phyloP scores from a whole-genome alignment of 2,113 vertebrate species.

The Gambusia holbrooki region DNA sequence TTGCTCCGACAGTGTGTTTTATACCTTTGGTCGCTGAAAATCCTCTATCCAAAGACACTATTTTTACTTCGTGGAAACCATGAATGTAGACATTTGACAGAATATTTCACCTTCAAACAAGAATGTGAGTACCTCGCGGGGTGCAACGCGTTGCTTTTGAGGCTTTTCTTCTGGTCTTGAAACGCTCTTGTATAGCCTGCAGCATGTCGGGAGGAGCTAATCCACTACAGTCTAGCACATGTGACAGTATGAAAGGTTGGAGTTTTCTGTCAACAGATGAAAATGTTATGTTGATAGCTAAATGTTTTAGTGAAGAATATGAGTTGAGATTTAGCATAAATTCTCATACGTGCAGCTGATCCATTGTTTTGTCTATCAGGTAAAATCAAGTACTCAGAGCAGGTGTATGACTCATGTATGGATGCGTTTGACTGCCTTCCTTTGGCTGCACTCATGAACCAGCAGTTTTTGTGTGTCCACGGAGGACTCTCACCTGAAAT shows the following conservation, averaged over 20 bases:
- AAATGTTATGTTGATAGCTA: background rate
- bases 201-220: constrained; percentile 9
- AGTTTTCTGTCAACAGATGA: constrained; percentile 5
- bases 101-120: constrained; percentile 90
- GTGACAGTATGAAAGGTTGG: constrained; percentile 4
- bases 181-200: constrained; percentile 13
- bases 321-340: background rate
- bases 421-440: constrained; percentile 86
- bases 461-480: constrained; percentile 85
- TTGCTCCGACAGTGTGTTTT: constrained; percentile 82
- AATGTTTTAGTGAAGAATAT: background rate
- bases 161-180: constrained; percentile 5
- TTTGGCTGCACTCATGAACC: constrained; percentile 85
- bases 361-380: constrained; percentile 64
- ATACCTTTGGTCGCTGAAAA: constrained; percentile 88
- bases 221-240: background rate
- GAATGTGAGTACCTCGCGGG: constrained; percentile 81
- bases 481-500: constrained; percentile 86
- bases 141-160: background rate
- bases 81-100: constrained; percentile 90
- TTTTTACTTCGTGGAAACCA: constrained; percentile 89
- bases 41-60: constrained; percentile 87
- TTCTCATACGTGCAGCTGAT: background rate
- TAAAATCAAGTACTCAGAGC: constrained; percentile 89
- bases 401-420: constrained; percentile 86